Base-by-base conservation (phyloP, 2,797 vertebrate genomes). In the Notolepis coatsorum region DNA sequence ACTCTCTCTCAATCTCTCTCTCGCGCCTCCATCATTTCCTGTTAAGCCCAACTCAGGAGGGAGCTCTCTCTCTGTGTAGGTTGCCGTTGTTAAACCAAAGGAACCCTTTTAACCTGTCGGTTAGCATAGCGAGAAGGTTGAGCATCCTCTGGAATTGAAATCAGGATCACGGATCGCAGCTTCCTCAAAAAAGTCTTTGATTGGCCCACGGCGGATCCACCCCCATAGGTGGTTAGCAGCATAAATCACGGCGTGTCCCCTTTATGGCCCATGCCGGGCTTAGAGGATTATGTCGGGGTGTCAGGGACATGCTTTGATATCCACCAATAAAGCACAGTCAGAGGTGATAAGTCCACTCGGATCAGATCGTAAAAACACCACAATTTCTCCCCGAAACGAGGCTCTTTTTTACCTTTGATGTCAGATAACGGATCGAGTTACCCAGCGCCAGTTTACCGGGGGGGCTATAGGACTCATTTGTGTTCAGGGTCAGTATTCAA, bases 401-500 rank as follows among this genome's bases (percentile, higher is more conserved):
- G 13, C 27, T 37, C 67, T 72, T 33, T 12, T 43, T 33, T 21
- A 68, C 52, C 67, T 78, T 75, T 78, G 76, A 74, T 73, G 69
- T n/a, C n/a, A n/a, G n/a, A n/a, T n/a, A 67, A 75, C 68, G 66
- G 71, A 73, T 78, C 66, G n/a, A 31, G 31, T 70, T 55, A 57
- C 46, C 61, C 52, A 39, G 57, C n/a, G 61, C 39, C 54, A 68
- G 73, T 45, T 71, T 75, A 65, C 18, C 51, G 20, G 30, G 55
- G 54, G n/a, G n/a, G n/a, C n/a, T n/a, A 63, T 39, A 61, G 30
- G n/a, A 18, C 69, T 88, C 63, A 73, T 79, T 86, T 46, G 62
- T 65, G 84, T 86, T 87, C 71, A 52, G 69, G 71, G 55, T 71
- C 42, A 77, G 61, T n/a, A n/a, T n/a, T n/a, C n/a, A n/a, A 37